Conservation (phyloP, 2,113 vertebrate genomes). For the Alaudala cheleensis region DNA sequence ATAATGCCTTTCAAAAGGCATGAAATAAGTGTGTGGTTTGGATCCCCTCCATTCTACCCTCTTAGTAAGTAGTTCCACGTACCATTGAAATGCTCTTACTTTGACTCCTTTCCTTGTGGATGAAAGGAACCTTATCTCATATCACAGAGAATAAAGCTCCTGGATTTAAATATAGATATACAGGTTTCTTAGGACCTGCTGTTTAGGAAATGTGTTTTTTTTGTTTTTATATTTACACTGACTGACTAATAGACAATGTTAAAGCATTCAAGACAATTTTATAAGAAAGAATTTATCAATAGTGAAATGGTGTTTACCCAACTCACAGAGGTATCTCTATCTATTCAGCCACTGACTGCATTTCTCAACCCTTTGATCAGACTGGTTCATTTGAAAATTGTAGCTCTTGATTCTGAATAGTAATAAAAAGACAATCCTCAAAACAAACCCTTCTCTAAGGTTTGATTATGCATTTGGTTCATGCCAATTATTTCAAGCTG, state of each 20-base stretch:
- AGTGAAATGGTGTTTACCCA: neutral
- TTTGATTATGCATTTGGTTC: neutral
- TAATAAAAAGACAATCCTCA: neutral
- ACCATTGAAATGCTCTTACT: neutral
- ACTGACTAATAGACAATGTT: neutral
- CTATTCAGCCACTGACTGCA: neutral
- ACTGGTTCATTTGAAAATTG: neutral
- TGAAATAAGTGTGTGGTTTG: fast-evolving
- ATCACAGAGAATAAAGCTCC: neutral
- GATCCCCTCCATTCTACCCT: neutral
- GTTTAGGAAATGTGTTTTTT: neutral
- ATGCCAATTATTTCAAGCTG: neutral
- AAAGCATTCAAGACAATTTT: neutral
- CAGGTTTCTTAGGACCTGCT: neutral
- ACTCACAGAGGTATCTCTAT: neutral
- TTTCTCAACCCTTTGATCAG: neutral
- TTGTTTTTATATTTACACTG: neutral
- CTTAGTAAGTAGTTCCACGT: neutral
- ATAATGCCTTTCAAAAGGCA: neutral
- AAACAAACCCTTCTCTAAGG: neutral
- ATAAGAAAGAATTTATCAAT: neutral
- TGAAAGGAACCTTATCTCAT: neutral
- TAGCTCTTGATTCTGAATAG: neutral
- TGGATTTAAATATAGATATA: neutral
- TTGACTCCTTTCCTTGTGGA: neutral